A percentile compares a stretch with the other conserved stretches of the same genome.
These are phyloP conservation scores for Agriotes lineatus DNA, from an alignment of 2,888 invertebrate genomes.

Conservation along the genomic window DNA sequence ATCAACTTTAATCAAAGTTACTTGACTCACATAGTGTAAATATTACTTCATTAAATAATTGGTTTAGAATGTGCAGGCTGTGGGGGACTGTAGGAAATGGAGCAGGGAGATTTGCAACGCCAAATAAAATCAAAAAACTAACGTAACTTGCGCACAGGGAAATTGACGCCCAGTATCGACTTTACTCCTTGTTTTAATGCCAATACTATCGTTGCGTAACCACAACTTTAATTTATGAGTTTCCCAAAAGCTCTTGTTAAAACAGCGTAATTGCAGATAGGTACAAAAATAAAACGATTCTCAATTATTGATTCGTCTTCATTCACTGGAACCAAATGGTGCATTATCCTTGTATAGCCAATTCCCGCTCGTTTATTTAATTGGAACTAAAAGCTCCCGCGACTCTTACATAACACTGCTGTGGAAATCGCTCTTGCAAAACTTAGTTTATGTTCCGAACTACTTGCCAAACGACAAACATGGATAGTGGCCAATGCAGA, in stretches of 20 bases:
- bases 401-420: neutral
- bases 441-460: neutral
- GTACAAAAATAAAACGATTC: neutral
- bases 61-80: slow-evolving; percentile 16
- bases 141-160: slow-evolving; percentile 29
- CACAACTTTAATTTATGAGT: slow-evolving; percentile 8
- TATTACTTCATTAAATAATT: slow-evolving; percentile 34
- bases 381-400: neutral
- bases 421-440: neutral
- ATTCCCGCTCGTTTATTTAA: neutral
- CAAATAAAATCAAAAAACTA: slow-evolving; percentile 15
- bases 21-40: slow-evolving; percentile 26
- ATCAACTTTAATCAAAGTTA: slow-evolving; percentile 37
- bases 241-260: slow-evolving; percentile 9
- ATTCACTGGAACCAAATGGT: neutral
- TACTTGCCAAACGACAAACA: slow-evolving; percentile 8
- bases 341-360: too few species aligned
- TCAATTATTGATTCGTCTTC: neutral
- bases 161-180: slow-evolving; percentile 28
- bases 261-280: neutral
- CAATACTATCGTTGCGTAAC: slow-evolving; percentile 31
- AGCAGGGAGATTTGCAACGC: neutral
- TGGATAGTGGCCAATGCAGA: slow-evolving; percentile 1
- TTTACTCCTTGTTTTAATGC: slow-evolving; percentile 23
- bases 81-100: slow-evolving; percentile 8